Conservation (phyloP, 2,888 invertebrate genomes). For the Vannuccia rotundouncinata region DNA sequence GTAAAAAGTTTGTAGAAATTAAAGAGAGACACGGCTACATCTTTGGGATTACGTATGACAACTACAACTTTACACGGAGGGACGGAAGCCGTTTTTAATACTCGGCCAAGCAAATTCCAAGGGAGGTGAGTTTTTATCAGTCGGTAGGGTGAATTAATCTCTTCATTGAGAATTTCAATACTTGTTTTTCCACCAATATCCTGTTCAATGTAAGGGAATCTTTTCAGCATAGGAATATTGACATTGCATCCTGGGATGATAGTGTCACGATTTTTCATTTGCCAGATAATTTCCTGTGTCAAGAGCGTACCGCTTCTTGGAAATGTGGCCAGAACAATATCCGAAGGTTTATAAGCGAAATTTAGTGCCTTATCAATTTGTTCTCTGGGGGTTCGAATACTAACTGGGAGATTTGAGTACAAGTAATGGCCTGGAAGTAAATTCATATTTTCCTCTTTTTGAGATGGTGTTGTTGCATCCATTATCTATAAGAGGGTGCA, state of each 20-base stretch:
- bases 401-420: not conserved
- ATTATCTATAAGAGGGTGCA: not conserved
- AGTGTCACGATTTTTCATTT: not conserved
- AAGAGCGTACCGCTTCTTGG: conserved; percentile 4
- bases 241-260: not conserved
- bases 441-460: not conserved
- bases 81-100: not conserved
- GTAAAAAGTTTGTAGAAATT: not conserved
- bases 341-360: not conserved
- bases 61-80: not conserved
- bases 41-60: conserved; percentile 20
- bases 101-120: not conserved
- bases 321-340: conserved; percentile 18
- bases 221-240: not conserved
- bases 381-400: not conserved
- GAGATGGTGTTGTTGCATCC: not conserved
- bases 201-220: not conserved
- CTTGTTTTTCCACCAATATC: not conserved
- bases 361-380: not conserved
- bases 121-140: conserved; percentile 20
- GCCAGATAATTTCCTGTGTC: conserved; percentile 29
- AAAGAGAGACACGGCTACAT: not conserved
- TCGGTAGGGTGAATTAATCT: not conserved
- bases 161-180: not conserved
- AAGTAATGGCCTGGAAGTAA: not conserved